Conservation (phyloP, 2,888 invertebrate genomes). For the Imbricaverruca yamaguchii region DNA sequence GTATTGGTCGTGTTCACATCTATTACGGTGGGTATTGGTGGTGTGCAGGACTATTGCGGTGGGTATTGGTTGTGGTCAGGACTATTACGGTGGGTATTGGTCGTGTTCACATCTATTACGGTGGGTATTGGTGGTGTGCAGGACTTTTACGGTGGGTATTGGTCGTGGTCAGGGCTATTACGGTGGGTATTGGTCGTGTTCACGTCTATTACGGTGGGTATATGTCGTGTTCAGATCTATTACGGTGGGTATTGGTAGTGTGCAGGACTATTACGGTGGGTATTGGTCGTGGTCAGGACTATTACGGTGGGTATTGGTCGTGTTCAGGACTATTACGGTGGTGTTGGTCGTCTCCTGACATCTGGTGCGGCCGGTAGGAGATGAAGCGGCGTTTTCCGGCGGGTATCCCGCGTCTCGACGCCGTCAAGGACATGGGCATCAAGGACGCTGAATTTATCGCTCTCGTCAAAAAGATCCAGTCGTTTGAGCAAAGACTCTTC, state of each 20-base stretch:
- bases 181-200: too few relatives aligned
- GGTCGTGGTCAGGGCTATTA: constrained; percentile 73
- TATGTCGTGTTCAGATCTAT: too few relatives aligned
- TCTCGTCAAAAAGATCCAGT: constrained; percentile 71
- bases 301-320: constrained; percentile 57
- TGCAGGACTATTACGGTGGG: too few relatives aligned
- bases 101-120: too few relatives aligned
- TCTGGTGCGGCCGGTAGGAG: constrained; percentile 46
- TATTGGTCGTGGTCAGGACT: constrained; percentile 67
- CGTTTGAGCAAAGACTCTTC: constrained; percentile 69
- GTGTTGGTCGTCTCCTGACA: neutral
- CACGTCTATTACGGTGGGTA: too few relatives aligned
- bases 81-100: too few relatives aligned
- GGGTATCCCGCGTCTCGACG: constrained; percentile 82
- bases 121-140: too few relatives aligned
- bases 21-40: too few relatives aligned
- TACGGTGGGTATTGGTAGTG: too few relatives aligned
- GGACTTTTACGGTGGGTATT: constrained; percentile 35
- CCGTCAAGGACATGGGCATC: constrained; percentile 93
- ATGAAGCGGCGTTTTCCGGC: constrained; percentile 82
- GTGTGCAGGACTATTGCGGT: too few relatives aligned
- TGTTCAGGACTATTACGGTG: constrained; percentile 67
- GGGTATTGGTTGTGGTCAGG: too few relatives aligned
- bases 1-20: too few relatives aligned
- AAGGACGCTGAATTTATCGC: constrained; percentile 70